Evolutionary conservation across 2,797 vertebrate genomes (phyloP).

Genomic region (Acipenser oxyrinchus): DNA sequence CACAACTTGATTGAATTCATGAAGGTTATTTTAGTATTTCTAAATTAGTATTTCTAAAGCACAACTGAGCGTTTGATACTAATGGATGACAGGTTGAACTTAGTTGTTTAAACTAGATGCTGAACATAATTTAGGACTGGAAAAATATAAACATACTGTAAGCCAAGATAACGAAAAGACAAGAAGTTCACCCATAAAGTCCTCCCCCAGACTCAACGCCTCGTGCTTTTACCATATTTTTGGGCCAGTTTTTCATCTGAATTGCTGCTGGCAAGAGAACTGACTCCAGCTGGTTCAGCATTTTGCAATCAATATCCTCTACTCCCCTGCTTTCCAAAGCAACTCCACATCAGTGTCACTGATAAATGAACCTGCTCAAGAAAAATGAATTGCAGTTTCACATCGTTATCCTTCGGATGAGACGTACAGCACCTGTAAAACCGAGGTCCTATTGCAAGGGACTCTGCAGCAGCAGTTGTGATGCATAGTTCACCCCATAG

Average conservation of each 20-base stretch:
- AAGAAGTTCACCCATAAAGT: no score
- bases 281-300: constrained; percentile 54
- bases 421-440: constrained; percentile 19
- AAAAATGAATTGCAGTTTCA: constrained; percentile 45
- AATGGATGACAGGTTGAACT: not conserved
- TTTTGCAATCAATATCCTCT: constrained; percentile 49
- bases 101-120: not conserved
- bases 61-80: not conserved
- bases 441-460: no score
- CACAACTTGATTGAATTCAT: no score
- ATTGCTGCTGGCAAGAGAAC: constrained; percentile 67
- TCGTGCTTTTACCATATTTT: not conserved
- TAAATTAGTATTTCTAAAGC: no score
- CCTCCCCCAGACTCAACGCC: not conserved
- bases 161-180: no score
- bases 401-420: constrained; percentile 45
- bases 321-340: constrained; percentile 35
- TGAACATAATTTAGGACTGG: constrained; percentile 2
- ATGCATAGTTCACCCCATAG: constrained; percentile 10
- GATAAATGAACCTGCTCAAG: constrained; percentile 61
- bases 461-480: constrained; percentile 10
- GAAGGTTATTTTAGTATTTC: no score
- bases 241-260: constrained; percentile 34
- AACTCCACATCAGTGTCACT: constrained; percentile 37
- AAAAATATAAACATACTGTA: no score